phyloP scores from a whole-genome alignment of 2,888 invertebrate species.

The Pecten maximus region DNA sequence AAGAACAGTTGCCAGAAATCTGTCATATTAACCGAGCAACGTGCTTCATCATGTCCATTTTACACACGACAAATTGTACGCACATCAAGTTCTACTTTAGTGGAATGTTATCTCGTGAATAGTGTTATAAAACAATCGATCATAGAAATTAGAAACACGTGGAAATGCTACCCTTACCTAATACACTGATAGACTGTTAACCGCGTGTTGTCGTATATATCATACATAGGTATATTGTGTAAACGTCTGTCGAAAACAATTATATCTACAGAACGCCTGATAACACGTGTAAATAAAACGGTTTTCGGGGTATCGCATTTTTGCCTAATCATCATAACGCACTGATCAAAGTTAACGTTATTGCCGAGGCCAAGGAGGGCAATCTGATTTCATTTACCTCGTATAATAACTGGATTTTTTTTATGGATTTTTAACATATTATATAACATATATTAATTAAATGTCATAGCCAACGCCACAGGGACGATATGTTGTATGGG shows the following conservation, averaged over 20 bases:
- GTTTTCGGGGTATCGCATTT: constrained; percentile 11
- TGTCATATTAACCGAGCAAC: not conserved
- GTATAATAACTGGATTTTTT: not conserved
- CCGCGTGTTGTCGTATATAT: not conserved
- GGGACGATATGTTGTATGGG: not conserved
- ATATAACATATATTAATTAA: constrained; percentile 16
- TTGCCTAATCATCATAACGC: constrained; percentile 9
- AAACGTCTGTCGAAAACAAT: not conserved
- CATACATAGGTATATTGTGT: not conserved
- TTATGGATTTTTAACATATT: not conserved
- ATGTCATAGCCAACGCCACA: not conserved
- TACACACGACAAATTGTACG: not conserved
- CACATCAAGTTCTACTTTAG: not conserved
- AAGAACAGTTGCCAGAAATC: not conserved
- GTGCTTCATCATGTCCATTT: not conserved
- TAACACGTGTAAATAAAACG: not conserved
- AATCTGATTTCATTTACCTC: not conserved
- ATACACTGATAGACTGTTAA: not conserved
- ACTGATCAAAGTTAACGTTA: constrained; percentile 3
- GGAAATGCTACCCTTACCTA: not conserved
- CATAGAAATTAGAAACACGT: not conserved
- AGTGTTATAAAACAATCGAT: not conserved
- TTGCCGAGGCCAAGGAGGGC: not conserved
- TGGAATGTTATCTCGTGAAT: not conserved
- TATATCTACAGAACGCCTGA: not conserved